Percentiles rank a stretch among this genome's conserved stretches.
Conservation (phyloP, 2,888 invertebrate genomes). For the Melanostoma mellinum region DNA sequence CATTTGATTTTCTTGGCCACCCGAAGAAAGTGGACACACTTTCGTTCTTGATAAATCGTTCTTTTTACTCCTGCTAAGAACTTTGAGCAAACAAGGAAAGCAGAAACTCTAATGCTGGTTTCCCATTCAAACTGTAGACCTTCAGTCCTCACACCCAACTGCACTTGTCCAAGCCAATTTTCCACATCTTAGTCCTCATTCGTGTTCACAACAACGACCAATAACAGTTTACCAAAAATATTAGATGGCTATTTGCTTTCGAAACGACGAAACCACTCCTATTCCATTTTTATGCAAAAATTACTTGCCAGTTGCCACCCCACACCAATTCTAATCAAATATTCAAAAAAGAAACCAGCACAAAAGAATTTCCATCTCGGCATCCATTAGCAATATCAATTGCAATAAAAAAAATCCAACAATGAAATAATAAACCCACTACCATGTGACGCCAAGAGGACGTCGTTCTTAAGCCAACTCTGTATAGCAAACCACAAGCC, state of each 20-base stretch:
- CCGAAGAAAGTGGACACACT: too few relatives aligned
- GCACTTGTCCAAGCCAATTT: conserved; percentile 27
- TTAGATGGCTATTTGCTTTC: conserved; percentile 53
- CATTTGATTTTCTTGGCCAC: too few relatives aligned
- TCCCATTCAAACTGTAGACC: not conserved
- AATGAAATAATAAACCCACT: conserved; percentile 69
- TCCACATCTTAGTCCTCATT: not conserved
- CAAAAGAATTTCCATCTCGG: conserved; percentile 49
- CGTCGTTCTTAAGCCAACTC: conserved; percentile 32
- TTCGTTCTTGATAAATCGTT: too few relatives aligned
- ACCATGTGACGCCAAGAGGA: conserved; percentile 54
- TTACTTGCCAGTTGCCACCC: conserved; percentile 8
- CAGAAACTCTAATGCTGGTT: too few relatives aligned
- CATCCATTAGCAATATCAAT: conserved; percentile 65
- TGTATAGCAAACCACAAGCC: conserved; percentile 23
- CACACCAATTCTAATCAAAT: conserved; percentile 54
- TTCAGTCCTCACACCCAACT: conserved; percentile 64
- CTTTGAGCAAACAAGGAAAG: too few relatives aligned
- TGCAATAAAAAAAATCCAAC: conserved; percentile 62
- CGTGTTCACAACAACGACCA: conserved; percentile 35
- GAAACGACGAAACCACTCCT: not conserved
- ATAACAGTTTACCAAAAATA: conserved; percentile 66
- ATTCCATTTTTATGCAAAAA: conserved; percentile 55
- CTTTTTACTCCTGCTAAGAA: too few relatives aligned
- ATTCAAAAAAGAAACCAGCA: conserved; percentile 37